A percentile compares a stretch with the other conserved stretches of the same genome.
phyloP scores from a whole-genome alignment of 1,140 invertebrate species.

The Monomorium pharaonis region DNA sequence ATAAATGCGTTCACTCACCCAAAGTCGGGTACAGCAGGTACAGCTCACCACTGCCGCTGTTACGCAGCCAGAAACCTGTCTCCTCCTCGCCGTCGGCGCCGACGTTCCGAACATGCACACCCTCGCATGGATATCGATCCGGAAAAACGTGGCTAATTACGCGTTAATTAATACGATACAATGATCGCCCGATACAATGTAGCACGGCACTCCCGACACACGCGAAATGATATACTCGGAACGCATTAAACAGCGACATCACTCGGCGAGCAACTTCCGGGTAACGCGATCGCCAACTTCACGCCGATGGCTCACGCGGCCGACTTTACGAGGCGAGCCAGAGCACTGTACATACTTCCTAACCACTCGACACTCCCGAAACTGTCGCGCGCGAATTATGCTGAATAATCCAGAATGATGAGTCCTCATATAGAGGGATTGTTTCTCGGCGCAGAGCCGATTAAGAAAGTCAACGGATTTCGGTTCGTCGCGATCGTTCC shows the following conservation, averaged over 20 bases:
- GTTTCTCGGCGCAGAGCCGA: neutral
- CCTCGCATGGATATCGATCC: neutral
- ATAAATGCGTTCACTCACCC: constrained; percentile 6
- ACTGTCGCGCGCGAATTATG: neutral
- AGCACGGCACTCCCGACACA: neutral
- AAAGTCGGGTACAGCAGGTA: no score
- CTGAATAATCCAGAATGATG: neutral
- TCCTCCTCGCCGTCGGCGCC: neutral
- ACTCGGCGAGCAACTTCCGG: neutral
- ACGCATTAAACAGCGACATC: neutral
- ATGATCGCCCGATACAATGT: neutral
- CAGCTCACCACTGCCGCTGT: no score
- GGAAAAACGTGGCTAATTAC: neutral
- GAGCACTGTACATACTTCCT: neutral
- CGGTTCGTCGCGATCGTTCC: neutral
- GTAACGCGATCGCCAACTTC: neutral
- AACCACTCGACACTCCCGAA: neutral
- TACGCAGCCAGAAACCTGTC: neutral
- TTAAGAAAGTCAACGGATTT: neutral
- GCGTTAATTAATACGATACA: neutral
- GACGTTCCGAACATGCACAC: neutral
- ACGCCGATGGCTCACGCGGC: neutral
- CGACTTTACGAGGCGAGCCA: neutral
- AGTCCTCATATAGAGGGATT: neutral
- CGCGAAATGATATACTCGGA: neutral